phyloP scores from a whole-genome alignment of 1,140 invertebrate species.

The Leptopilina clavipes region DNA sequence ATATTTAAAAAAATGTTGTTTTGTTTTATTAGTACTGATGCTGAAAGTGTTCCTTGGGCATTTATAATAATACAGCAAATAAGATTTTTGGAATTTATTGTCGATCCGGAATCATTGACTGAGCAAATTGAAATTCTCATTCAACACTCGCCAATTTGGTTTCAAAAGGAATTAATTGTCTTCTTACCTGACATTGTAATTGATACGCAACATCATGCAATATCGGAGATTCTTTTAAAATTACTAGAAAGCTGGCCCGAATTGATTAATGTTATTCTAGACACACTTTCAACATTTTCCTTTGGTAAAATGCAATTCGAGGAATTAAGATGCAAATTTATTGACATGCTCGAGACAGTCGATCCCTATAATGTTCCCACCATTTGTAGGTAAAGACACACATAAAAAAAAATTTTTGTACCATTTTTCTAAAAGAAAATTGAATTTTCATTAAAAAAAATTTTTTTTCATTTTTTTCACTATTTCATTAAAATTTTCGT shows the following conservation, averaged over 20 bases:
- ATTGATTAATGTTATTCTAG: constrained; percentile 63
- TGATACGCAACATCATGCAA: constrained; percentile 65
- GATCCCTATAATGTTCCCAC: constrained; percentile 56
- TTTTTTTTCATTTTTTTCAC: too few relatives aligned
- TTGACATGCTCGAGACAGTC: constrained; percentile 61
- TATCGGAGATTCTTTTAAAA: constrained; percentile 65
- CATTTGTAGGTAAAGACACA: constrained; percentile 65
- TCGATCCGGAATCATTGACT: constrained; percentile 59
- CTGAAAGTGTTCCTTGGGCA: constrained; percentile 64
- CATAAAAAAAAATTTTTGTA: constrained; percentile 29
- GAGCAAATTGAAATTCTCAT: constrained; percentile 64
- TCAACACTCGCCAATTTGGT: constrained; percentile 67
- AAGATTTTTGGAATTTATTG: constrained; percentile 66
- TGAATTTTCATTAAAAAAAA: too few relatives aligned
- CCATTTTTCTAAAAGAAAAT: neutral
- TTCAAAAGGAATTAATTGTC: constrained; percentile 66
- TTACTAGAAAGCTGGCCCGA: constrained; percentile 61
- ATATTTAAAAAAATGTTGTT: constrained; percentile 30
- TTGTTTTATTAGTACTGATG: constrained; percentile 56
- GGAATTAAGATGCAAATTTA: constrained; percentile 60
- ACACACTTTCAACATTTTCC: constrained; percentile 65
- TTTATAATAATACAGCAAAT: constrained; percentile 64
- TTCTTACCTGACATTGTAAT: constrained; percentile 68
- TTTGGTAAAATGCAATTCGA: constrained; percentile 65
- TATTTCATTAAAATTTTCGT: neutral